These are phyloP conservation scores for Paramisgurnus dabryanus DNA, from an alignment of 2,113 vertebrate species.

Conservation along the genomic window DNA sequence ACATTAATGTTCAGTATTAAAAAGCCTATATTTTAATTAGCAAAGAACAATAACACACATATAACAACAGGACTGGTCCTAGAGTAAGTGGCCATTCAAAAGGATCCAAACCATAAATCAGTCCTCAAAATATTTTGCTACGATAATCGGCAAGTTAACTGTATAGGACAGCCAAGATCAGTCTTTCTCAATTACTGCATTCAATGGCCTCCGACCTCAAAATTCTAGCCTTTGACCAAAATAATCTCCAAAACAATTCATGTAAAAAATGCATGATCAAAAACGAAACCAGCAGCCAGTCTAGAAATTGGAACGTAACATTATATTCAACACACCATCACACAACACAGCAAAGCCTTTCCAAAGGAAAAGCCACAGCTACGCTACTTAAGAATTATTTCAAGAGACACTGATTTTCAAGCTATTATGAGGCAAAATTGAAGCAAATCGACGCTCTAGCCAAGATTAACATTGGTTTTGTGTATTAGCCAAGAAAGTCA, in stretches of 20 bases:
- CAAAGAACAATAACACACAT: background rate
- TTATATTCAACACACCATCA: constrained; percentile 23
- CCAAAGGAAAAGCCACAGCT: constrained; percentile 11
- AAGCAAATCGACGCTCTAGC: constrained; percentile 52
- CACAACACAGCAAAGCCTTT: background rate
- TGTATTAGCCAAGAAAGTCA: constrained; percentile 50
- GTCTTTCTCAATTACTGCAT: no score
- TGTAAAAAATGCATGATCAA: background rate
- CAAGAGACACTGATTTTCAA: constrained; percentile 57
- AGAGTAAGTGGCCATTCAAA: no score
- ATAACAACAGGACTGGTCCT: no score
- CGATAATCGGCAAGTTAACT: no score
- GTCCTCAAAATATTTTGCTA: background rate
- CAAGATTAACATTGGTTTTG: constrained; percentile 61
- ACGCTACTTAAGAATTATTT: constrained; percentile 49
- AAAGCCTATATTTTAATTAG: background rate
- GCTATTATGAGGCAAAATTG: constrained; percentile 51
- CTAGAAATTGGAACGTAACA: background rate
- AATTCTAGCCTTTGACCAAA: no score
- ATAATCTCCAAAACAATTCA: background rate
- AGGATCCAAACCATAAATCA: no score
- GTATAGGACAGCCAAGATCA: no score
- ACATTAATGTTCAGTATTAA: background rate
- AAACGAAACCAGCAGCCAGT: background rate
- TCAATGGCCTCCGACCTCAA: no score